Evolutionary conservation across 23 tunicate species (phyloP), one percentile per base, ranked within the genome.

Genomic region (Phallusia fumigata): DNA sequence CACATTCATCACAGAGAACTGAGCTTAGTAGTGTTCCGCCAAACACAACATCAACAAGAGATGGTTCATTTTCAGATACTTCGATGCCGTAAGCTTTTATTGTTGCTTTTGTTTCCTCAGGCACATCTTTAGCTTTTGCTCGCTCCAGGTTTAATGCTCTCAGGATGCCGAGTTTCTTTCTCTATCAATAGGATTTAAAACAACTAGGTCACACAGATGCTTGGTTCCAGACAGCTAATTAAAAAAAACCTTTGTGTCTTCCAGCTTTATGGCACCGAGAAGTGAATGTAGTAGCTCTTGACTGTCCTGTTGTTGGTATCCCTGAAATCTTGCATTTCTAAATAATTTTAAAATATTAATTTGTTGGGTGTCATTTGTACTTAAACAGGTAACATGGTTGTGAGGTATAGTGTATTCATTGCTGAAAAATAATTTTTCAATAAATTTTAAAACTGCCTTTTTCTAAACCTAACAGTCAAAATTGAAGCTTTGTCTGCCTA

Each of bases 291-390:
- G 83, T n/a, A 92, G 32, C 44, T 92, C 97, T 64, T 92, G 97
- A 75, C 97, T 92, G 84, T 92, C 97, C 64, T 92, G 97, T 65
- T 92, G 97, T 32, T 87, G 91, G 58, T 80, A 87, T 19, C 91
- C 90, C 28, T 85, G 88, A 79, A 92, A 92, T 64, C 87, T 74
- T 51, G 87, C 77, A 33, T 84, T 84, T 65, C 92, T 88, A 53
- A 75, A 19, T 11, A 58, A 58, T 58, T 51, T 58, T 2, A 58
- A 58, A 58, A 6, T 13, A 58, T 6, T 21, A 58, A 58, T 58
- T 58, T 8, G 3, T 3, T 10, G 10, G 5, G 47, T 40, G 10
- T 10, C 8, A 40, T n/a, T n/a, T 40, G 47, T 40, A 40, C 47
- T 3, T 10, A 40, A 40, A 40, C 47, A 40, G 47, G 5, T 40